Conservation (phyloP, 1,140 invertebrate species). For the Rhopalosiphum padi region DNA sequence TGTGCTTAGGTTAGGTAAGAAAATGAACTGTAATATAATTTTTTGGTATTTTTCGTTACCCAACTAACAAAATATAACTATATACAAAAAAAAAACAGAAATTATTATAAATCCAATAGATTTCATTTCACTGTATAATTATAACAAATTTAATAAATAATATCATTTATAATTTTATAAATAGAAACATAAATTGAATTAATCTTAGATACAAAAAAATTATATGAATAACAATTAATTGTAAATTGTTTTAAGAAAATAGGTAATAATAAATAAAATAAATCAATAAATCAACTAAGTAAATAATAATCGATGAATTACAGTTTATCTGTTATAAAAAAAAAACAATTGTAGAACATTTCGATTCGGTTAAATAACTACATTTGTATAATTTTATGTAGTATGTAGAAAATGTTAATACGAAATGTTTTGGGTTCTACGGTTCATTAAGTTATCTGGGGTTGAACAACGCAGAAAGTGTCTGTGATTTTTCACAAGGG, state of each 20-base stretch:
- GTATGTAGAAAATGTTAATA: not conserved
- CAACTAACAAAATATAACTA: no score
- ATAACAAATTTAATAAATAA: not conserved
- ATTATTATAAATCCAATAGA: not conserved
- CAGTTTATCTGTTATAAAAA: not conserved
- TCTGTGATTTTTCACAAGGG: constrained; percentile 36
- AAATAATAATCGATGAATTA: not conserved
- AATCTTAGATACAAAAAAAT: not conserved
- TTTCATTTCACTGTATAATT: not conserved
- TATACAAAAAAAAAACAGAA: no score
- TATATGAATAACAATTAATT: not conserved
- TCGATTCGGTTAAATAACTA: not conserved
- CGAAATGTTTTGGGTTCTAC: constrained; percentile 39
- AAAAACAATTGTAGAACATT: not conserved
- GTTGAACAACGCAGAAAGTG: not conserved
- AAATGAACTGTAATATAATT: not conserved
- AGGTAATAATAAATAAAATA: no score
- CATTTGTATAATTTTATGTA: not conserved
- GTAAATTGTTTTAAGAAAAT: not conserved
- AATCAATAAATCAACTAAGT: not conserved
- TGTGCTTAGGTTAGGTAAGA: no score
- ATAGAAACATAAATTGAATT: not conserved
- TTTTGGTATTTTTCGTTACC: not conserved
- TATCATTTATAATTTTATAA: not conserved
- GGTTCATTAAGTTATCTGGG: constrained; percentile 40